Percentiles rank a stretch among this genome's conserved stretches.
These are phyloP conservation scores for Ammodramus savannarum DNA, from an alignment of 2,113 vertebrate species.

Conservation along the genomic window DNA sequence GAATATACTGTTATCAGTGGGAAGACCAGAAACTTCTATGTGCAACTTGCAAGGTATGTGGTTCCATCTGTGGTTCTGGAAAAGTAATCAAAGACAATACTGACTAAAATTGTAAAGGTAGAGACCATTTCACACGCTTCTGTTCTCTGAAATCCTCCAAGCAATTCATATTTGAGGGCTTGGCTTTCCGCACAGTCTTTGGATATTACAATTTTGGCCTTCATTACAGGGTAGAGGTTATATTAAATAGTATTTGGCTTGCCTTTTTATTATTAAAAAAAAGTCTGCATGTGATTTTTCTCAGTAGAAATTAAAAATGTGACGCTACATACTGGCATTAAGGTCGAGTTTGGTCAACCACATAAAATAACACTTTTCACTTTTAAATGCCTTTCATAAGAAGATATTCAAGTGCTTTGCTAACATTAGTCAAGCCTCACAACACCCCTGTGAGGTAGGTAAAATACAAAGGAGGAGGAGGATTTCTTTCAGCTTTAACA, in stretches of 20 bases:
- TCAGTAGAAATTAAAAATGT: constrained; percentile 13
- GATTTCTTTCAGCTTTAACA: neutral
- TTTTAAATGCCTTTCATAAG: constrained; percentile 13
- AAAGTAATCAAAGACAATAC: neutral
- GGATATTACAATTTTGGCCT: neutral
- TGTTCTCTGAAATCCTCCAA: neutral
- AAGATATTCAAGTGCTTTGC: constrained; percentile 23
- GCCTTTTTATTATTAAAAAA: neutral
- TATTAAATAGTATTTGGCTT: neutral
- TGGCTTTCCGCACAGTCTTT: constrained; percentile 9
- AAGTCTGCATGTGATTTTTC: neutral
- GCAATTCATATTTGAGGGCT: neutral
- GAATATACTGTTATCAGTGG: neutral
- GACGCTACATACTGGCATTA: neutral
- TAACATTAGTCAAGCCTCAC: constrained; percentile 49
- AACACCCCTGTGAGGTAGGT: constrained; percentile 59
- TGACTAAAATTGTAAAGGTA: neutral
- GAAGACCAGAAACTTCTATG: neutral
- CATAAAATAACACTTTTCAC: neutral
- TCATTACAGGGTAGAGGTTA: neutral
- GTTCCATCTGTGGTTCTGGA: neutral
- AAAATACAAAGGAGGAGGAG: constrained; percentile 19
- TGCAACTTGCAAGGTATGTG: neutral
- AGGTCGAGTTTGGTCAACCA: constrained; percentile 25
- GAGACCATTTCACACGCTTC: neutral